Conservation (phyloP, 64 coral and sea anemone genomes). For the Montipora sp. region DNA sequence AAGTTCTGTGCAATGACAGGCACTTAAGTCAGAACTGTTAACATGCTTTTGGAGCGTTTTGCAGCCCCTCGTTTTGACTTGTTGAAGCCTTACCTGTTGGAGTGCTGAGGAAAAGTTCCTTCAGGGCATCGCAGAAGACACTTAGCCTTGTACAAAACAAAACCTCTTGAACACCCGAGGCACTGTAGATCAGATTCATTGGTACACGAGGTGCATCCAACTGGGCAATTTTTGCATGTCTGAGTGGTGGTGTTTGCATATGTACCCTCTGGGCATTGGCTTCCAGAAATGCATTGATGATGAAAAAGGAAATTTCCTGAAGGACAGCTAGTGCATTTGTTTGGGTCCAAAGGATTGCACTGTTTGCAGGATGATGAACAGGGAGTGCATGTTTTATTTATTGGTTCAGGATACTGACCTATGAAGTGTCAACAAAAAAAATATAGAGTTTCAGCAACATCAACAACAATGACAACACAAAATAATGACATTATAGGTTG, state of each 20-base stretch:
- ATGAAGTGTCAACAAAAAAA: background rate
- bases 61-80: background rate
- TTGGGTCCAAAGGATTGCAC: conserved; percentile 71
- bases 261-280: conserved; percentile 75
- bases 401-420: conserved; percentile 32
- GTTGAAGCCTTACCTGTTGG: conserved; percentile 31
- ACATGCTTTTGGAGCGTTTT: too few species aligned
- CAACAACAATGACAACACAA: background rate
- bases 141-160: conserved; percentile 54
- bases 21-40: too few species aligned
- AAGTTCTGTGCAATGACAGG: too few species aligned
- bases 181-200: conserved; percentile 37
- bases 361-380: conserved; percentile 70
- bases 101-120: conserved; percentile 50
- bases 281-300: conserved; percentile 55
- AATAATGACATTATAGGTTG: too few species aligned
- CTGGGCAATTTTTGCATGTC: conserved; percentile 71
- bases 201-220: conserved; percentile 63
- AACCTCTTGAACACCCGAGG: conserved; percentile 63
- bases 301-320: conserved; percentile 66
- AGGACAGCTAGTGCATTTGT: conserved; percentile 70
- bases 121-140: conserved; percentile 64
- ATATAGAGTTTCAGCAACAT: background rate
- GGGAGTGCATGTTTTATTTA: conserved; percentile 60
- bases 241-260: conserved; percentile 62